These are phyloP conservation scores for Pseudomyrmex flavicornis DNA, from an alignment of 1,140 invertebrate genomes.

Conservation along the genomic window DNA sequence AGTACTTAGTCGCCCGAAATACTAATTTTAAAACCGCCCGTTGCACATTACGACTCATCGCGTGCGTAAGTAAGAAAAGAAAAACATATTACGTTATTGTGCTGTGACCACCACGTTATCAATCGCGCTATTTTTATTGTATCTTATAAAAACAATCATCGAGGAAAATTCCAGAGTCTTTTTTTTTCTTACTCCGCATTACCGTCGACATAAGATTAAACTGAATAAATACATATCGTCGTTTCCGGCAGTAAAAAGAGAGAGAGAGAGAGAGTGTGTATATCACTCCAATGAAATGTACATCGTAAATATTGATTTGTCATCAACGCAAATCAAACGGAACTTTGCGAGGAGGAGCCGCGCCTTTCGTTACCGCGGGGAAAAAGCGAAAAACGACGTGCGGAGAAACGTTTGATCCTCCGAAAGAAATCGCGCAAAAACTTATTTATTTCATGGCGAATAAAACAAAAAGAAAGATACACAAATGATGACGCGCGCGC, in stretches of 20 bases:
- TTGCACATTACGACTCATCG: conserved; percentile 7
- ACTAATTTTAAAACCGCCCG: neutral
- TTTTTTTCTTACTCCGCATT: neutral
- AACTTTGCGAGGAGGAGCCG: neutral
- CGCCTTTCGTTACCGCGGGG: neutral
- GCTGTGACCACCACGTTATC: no score
- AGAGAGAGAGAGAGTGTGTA: no score
- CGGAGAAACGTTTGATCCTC: neutral
- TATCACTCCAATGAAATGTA: neutral
- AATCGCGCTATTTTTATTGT: no score
- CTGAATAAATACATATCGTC: neutral
- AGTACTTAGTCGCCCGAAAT: conserved; percentile 36
- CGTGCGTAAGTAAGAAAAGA: neutral
- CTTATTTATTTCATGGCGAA: neutral
- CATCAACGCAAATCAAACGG: conserved; percentile 2
- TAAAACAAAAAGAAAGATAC: no score
- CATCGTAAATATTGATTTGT: conserved; percentile 21
- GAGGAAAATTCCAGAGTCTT: neutral
- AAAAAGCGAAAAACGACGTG: neutral
- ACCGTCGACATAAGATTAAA: neutral
- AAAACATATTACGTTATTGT: neutral
- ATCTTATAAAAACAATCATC: no score
- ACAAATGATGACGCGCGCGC: no score
- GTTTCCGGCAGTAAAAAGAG: neutral
- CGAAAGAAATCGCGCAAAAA: conserved; percentile 11